Percentiles rank a stretch among this genome's conserved stretches.
Conservation (phyloP, 2,113 vertebrate genomes). For the Ciconia boyciana region DNA sequence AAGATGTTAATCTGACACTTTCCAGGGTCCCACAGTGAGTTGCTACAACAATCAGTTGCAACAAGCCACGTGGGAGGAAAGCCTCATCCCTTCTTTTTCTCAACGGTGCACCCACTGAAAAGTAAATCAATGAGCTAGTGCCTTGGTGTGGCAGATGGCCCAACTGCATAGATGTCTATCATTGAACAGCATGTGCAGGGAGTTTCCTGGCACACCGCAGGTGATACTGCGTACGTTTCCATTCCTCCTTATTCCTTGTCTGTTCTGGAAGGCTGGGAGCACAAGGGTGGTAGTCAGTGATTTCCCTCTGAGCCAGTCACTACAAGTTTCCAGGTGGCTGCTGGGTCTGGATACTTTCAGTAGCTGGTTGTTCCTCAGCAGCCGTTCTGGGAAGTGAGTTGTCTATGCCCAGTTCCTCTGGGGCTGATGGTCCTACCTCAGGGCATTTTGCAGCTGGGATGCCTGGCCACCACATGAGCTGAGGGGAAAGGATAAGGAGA, state of each 20-base stretch:
- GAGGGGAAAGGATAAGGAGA: background rate
- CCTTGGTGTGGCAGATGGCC: background rate
- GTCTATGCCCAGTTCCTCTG: background rate
- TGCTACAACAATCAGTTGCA: background rate
- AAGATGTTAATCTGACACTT: background rate
- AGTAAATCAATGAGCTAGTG: background rate
- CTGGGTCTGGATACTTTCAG: background rate
- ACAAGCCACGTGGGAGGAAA: background rate
- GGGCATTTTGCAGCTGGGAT: background rate
- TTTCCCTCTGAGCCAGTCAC: background rate
- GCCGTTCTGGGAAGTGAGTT: background rate
- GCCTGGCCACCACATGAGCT: background rate
- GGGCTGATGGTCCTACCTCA: background rate
- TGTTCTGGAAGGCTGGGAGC: background rate
- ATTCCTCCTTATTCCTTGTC: background rate
- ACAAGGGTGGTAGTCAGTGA: background rate
- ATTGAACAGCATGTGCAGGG: background rate
- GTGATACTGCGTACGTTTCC: background rate
- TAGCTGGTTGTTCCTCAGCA: background rate
- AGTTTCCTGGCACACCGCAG: background rate
- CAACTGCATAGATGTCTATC: background rate
- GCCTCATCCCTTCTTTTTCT: background rate
- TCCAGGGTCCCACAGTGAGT: background rate
- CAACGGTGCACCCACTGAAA: background rate
- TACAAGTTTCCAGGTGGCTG: background rate